phyloP scores from a whole-genome alignment of 2,113 vertebrate species.

The Accipiter cooperii region DNA sequence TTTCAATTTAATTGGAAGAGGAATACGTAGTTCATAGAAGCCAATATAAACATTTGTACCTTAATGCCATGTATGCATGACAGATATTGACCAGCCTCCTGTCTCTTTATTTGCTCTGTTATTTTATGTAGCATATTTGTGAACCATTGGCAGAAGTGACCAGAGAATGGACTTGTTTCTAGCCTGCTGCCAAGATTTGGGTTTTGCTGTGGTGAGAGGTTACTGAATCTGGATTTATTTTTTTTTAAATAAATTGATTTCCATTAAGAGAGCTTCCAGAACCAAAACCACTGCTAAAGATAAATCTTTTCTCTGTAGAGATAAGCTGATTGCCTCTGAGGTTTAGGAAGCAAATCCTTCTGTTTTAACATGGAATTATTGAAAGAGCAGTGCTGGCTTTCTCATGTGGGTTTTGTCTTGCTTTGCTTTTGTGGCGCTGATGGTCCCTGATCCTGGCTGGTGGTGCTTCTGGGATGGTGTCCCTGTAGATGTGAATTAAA shows the following conservation, averaged over 20 bases:
- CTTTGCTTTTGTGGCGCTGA: not conserved
- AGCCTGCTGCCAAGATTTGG: not conserved
- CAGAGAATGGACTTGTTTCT: not conserved
- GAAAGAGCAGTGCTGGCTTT: not conserved
- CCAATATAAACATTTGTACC: not conserved
- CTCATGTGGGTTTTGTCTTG: not conserved
- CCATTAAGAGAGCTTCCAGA: not conserved
- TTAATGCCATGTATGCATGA: not conserved
- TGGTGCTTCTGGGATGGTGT: not conserved
- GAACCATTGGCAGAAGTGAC: not conserved
- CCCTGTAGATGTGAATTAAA: not conserved
- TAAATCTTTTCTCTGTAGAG: not conserved
- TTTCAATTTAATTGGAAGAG: not conserved
- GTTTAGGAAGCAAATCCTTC: not conserved
- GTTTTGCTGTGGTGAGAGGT: not conserved
- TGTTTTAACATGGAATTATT: not conserved
- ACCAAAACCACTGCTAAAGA: not conserved
- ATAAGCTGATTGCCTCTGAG: not conserved
- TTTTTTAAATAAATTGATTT: not conserved
- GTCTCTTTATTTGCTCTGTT: not conserved
- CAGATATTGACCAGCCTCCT: not conserved
- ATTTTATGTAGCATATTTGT: not conserved
- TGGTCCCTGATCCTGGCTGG: not conserved
- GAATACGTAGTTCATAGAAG: not conserved
- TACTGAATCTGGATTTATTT: not conserved